Conservation (phyloP, 2,888 invertebrate species). For the Xestia ashworthii region DNA sequence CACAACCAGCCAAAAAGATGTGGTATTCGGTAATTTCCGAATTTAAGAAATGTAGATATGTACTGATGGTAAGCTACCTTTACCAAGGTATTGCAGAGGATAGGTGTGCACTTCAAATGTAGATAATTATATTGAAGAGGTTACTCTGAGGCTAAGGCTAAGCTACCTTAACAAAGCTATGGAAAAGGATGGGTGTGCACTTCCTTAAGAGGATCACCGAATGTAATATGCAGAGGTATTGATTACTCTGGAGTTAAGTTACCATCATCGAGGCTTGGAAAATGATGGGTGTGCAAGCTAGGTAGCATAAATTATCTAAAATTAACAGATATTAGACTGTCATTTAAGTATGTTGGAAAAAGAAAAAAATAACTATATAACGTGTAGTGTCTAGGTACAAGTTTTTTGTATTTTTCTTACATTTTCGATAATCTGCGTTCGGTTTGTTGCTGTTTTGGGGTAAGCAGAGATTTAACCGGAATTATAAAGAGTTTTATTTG, state of each 20-base stretch:
- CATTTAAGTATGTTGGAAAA: constrained; percentile 9
- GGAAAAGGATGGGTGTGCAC: background rate
- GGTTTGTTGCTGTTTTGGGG: constrained; percentile 28
- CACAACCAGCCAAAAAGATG: background rate
- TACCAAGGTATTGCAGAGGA: constrained; percentile 2
- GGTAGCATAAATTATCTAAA: constrained; percentile 34
- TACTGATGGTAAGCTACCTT: background rate
- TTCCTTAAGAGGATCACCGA: background rate
- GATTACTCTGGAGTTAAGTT: background rate
- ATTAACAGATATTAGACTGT: constrained; percentile 49
- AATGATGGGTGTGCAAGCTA: constrained; percentile 12
- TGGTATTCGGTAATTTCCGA: background rate
- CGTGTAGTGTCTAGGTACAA: constrained; percentile 57
- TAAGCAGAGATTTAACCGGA: background rate
- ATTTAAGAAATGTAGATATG: background rate
- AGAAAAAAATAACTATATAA: constrained; percentile 39
- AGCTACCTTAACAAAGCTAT: background rate
- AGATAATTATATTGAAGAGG: background rate
- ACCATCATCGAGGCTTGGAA: background rate
- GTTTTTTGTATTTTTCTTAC: constrained; percentile 65
- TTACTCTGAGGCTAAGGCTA: background rate
- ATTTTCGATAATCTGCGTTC: constrained; percentile 35
- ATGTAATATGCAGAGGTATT: background rate
- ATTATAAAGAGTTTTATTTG: background rate
- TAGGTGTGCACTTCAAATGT: background rate